Evolutionary conservation across 2,888 invertebrate species (phyloP), one percentile per base, ranked within the genome.

Genomic region (Acleris laterana): DNA sequence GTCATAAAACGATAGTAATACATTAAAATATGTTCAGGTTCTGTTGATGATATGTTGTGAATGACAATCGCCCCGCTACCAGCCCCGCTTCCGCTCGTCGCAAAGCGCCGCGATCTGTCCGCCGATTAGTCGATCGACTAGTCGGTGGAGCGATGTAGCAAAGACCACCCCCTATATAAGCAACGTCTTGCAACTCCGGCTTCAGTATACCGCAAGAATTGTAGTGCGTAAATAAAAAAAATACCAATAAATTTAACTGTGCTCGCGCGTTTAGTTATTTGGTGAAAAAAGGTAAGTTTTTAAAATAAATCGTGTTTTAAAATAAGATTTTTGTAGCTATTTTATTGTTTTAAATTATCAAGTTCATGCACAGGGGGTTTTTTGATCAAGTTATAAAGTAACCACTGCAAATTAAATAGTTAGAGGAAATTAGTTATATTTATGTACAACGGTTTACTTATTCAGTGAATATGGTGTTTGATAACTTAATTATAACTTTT

Each of bases 121-220:
- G 67, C 32, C 76, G 74, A 77, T 78, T 62, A 74, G 74, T 79
- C 75, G 69, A 69, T 61, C 70, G 69, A 75, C 73, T 67, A 53
- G 72, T 75, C 19, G 17, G 46, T 17, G 42, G 5, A 17, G 55
- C 44, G 17, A 17, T 25, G 73, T 74, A 64, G 71, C 71, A 71
- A 67, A 68, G 68, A 67, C 71, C 69, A 78, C 80, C 86, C 85
- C 79, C 85, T 88, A 88, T 88, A 88, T 84, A 88, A 88, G 81
- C 81, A 77, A 72, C 68, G 78, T 77, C 70, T 72, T 78, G 72
- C 69, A 66, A 71, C 68, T 68, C 70, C 66, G 68, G 67, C 74
- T 75, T 73, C 88, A 88, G 88, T 88, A 75, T 71, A 65, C 63
- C 64, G 72, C 72, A n/a, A 22, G 44, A 69, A 76, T 69, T 83